Base-by-base conservation (phyloP, 1,140 invertebrate genomes). In the Drosophila aff. region DNA sequence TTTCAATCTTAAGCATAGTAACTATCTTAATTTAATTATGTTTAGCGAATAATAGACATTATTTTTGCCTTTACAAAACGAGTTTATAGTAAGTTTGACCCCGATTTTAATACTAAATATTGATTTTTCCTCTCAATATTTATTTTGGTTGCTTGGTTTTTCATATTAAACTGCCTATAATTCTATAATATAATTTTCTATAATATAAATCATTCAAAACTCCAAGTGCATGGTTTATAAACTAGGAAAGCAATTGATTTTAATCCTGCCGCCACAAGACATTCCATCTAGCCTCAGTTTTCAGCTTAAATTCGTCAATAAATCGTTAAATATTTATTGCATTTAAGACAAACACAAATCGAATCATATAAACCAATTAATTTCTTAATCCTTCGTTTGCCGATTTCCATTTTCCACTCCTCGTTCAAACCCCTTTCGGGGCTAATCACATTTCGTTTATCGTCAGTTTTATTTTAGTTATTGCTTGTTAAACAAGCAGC, bases 401-500 rank as follows among this genome's bases (percentile, higher is more conserved):
- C 26, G 15, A 9, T 11, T 55, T 3, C 21, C 53, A 38, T 38
- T 26, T 21, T 6, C 16, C 41, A 6, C 15, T 4, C 31, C 23
- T 21, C 33, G 23, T 8, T 28, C 33, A 38, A 21, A 36, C 38
- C 23, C 46, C 23, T 72, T 67, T 64, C 40, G 44, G 49, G 50
- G 44, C 79, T 86, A 79, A 86, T 86, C 82, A 49, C 69, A 79
- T 79, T 86, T 86, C 55, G 60, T 58, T 65, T 71, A 43, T 86
- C 80, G 67, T 74, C 53, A 58, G 61, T 76, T 60, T 66, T 67
- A 79, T 82, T 75, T 62, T 77, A 47, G 81, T 33, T 61, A 59
- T 55, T 49, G 66, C 58, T 61, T 63, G 57, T 66, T 77, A 57
- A 80, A 77, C 52, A 80, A 62, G 33, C 52, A 66, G 43, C 31